Conservation (phyloP, 2,888 invertebrate genomes). For the Metalampra italica region DNA sequence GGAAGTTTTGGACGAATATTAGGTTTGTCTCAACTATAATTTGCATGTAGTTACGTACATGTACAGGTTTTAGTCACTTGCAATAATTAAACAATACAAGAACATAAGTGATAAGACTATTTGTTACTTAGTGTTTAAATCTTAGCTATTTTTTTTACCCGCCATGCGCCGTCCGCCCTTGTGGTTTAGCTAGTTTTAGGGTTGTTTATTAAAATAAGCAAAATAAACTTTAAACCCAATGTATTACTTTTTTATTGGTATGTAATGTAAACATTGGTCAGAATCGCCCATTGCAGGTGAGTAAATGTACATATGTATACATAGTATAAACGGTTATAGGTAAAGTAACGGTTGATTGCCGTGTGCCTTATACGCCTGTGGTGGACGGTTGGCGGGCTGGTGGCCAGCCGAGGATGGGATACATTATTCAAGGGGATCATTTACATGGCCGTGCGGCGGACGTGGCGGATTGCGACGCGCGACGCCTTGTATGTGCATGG, state of each 20-base stretch:
- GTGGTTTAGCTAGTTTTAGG: too few species aligned
- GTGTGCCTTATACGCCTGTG: slow-evolving; percentile 63
- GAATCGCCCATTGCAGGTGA: too few species aligned
- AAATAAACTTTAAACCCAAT: too few species aligned
- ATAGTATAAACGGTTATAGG: slow-evolving; percentile 55
- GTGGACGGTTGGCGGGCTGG: slow-evolving; percentile 39
- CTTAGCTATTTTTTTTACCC: too few species aligned
- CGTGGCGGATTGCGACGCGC: slow-evolving; percentile 63
- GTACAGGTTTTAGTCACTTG: too few species aligned
- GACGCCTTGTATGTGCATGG: slow-evolving; percentile 61
- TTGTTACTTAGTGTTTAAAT: too few species aligned
- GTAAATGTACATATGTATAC: background rate
- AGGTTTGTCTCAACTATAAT: slow-evolving; percentile 2
- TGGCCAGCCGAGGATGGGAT: slow-evolving; percentile 67
- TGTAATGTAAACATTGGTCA: too few species aligned
- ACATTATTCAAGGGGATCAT: slow-evolving; percentile 76
- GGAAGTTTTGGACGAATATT: slow-evolving; percentile 10
- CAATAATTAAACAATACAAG: too few species aligned
- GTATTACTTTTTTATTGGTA: too few species aligned
- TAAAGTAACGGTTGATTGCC: slow-evolving; percentile 68
- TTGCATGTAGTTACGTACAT: background rate
- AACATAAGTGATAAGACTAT: too few species aligned
- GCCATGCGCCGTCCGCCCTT: too few species aligned
- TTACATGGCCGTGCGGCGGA: slow-evolving; percentile 66
- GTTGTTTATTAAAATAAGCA: too few species aligned